Conservation (phyloP, 2,888 invertebrate genomes). For the Pristionchus exspectatus region DNA sequence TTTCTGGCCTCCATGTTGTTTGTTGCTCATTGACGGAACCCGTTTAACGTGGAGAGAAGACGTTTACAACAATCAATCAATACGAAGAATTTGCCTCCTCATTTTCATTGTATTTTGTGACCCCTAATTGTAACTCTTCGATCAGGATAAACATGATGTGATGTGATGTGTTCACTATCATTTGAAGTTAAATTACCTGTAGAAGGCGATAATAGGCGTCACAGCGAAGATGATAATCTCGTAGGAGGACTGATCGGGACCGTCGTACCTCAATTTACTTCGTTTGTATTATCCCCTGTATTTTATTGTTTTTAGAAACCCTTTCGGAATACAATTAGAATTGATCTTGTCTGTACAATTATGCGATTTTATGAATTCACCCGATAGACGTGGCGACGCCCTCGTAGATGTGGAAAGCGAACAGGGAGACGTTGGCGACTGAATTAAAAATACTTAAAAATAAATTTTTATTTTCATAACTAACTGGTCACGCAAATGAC, state of each 20-base stretch:
- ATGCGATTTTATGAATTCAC: not conserved
- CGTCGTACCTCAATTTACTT: constrained; percentile 21
- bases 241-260: constrained; percentile 60
- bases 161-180: too few species aligned
- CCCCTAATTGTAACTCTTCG: not conserved
- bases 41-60: too few species aligned
- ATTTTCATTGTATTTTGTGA: too few species aligned
- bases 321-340: not conserved
- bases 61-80: not conserved
- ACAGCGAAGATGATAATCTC: constrained; percentile 73
- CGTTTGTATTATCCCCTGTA: not conserved
- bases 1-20: too few species aligned
- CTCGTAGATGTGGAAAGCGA: constrained; percentile 73
- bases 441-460: not conserved
- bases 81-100: not conserved
- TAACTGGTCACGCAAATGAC: too few species aligned
- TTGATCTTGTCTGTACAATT: not conserved
- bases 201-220: constrained; percentile 75
- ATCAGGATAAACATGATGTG: too few species aligned
- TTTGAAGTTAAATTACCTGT: constrained; percentile 60
- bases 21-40: too few species aligned
- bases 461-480: too few species aligned
- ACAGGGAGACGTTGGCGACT: constrained; percentile 76
- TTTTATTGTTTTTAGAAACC: not conserved
- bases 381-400: constrained; percentile 33